Evolutionary conservation across 1,140 invertebrate genomes (phyloP), one percentile per base, ranked within the genome.

Genomic region (Drosophila cardini): DNA sequence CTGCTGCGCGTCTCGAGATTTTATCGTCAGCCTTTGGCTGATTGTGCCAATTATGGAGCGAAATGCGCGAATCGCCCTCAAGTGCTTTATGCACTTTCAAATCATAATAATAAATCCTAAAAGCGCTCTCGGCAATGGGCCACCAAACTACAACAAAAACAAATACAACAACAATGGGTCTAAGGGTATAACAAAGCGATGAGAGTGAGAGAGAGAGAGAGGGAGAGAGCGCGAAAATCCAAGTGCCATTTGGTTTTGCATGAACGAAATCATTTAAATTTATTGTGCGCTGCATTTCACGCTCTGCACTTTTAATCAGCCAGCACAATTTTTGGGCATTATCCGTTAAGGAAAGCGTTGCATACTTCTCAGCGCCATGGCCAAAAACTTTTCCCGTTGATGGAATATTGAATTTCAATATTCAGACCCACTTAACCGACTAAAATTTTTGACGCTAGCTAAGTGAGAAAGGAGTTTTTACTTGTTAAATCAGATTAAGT

Each of bases 11-110:
- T 74, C 65, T 63, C 45, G 67, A 70, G 79, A 87, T 79, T 87
- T 83, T 87, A 85, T 85, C 84, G 84, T 69, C 50, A 80, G 73
- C 72, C 83, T 72, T 72, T 73, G 76, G 80, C 84, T 87, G 84
- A 87, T 87, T 87, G 84, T 89, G 84, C 84, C 84, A 87, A 87
- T 87, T 87, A 87, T 87, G 72, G 76, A 83, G 62, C 84, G 80
- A 84, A 87, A 84, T 89, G 84, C 75, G 58, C 74, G 57, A 78
- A 67, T 80, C 84, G 80, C 84, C 84, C 84, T 84, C 84, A 65
- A 89, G 84, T 83, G 83, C 79, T 87, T 85, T 87, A 79, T 87
- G 83, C 83, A 89, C 83, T 87, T 79, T 87, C 83, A 87, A 87
- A 87, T 87, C 83, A 87, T 89, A 87, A 87, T 87, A 87, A 83